These are phyloP conservation scores for Gambusia affinis DNA, from an alignment of 2,113 vertebrate genomes.

Conservation along the genomic window DNA sequence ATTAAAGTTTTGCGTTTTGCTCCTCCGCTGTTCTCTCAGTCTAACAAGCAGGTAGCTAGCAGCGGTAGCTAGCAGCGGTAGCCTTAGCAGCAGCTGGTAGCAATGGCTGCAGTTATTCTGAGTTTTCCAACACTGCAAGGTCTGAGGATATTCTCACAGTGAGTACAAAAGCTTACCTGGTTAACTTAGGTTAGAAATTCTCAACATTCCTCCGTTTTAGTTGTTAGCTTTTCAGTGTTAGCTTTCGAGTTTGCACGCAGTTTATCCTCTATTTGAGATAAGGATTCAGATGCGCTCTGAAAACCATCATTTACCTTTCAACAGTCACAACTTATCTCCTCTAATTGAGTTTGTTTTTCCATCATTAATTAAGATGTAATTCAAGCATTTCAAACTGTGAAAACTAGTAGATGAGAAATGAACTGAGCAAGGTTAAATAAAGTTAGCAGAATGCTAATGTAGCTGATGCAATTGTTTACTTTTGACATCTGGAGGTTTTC, in stretches of 20 bases:
- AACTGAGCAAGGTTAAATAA: conserved; percentile 64
- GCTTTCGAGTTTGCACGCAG: conserved; percentile 3
- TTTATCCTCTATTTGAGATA: not conserved
- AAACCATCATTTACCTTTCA: not conserved
- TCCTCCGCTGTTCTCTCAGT: not conserved
- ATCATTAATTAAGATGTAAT: not conserved
- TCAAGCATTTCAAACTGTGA: accelerated
- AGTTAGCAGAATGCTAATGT: conserved; percentile 34
- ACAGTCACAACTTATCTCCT: too few species aligned
- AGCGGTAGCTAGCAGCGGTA: conserved; percentile 48
- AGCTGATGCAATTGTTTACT: not conserved
- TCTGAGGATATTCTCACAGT: conserved; percentile 71
- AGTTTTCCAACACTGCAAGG: conserved; percentile 66
- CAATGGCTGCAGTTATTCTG: conserved; percentile 79
- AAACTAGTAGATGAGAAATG: not conserved
- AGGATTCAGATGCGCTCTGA: not conserved
- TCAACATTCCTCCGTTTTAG: not conserved
- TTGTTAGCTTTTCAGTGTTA: not conserved
- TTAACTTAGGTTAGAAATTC: not conserved
- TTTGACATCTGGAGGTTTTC: not conserved
- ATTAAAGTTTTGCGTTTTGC: conserved; percentile 29
- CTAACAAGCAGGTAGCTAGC: conserved; percentile 1
- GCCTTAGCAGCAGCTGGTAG: conserved; percentile 21
- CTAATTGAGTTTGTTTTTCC: not conserved
- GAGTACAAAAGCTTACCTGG: conserved; percentile 42